Conservation (phyloP, 2,888 invertebrate genomes). For the Pherbina coryleti region DNA sequence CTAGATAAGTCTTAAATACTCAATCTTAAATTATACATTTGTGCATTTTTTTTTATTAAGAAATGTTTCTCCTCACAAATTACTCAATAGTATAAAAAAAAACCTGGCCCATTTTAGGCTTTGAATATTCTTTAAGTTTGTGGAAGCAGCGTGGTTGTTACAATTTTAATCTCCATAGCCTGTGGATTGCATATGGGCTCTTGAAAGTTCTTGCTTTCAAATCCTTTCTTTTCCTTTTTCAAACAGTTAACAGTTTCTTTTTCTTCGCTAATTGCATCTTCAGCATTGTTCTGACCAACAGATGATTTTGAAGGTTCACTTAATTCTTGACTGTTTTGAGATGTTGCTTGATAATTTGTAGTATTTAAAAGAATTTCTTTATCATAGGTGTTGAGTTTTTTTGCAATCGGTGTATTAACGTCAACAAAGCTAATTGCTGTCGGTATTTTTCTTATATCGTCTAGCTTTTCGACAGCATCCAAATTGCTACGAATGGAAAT, state of each 20-base stretch:
- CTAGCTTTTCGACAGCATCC: neutral
- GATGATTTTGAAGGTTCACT: neutral
- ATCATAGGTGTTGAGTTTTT: neutral
- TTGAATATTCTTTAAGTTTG: constrained; percentile 1
- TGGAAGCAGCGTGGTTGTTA: constrained; percentile 56
- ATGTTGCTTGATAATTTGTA: neutral
- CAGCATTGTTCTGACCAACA: neutral
- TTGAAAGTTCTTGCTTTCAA: neutral
- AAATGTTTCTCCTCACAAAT: too few relatives aligned
- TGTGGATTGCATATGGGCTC: neutral
- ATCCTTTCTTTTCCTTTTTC: neutral
- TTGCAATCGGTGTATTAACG: neutral
- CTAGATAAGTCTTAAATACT: too few relatives aligned
- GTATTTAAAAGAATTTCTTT: constrained; percentile 7
- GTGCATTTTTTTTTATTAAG: neutral
- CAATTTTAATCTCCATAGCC: constrained; percentile 57
- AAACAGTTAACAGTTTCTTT: neutral
- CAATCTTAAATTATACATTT: neutral
- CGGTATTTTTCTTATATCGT: neutral
- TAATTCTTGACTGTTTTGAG: neutral
- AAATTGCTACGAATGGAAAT: neutral
- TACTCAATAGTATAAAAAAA: neutral
- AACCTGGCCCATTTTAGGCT: neutral
- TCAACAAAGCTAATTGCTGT: neutral
- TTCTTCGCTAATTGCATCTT: neutral